Percentiles rank a stretch among this genome's conserved stretches.
Evolutionary conservation across 2,113 vertebrate species (phyloP).

Genomic region (Galeopterus variegatus): DNA sequence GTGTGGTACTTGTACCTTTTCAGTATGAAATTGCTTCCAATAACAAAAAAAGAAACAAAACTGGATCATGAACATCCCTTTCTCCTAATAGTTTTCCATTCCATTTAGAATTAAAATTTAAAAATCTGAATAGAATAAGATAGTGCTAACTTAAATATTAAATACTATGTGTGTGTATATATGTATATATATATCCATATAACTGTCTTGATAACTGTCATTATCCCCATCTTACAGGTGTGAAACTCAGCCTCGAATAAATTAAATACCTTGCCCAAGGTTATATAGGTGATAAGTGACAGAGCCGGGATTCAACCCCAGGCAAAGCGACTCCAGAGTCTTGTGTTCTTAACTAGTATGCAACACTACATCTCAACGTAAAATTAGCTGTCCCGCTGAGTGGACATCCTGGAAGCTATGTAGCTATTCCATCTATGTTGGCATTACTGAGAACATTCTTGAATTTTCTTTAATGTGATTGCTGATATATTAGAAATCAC

Average conservation of each 20-base stretch:
- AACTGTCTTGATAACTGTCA: not conserved
- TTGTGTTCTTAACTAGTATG: not conserved
- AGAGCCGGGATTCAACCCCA: not conserved
- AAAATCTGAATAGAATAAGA: not conserved
- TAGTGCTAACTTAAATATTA: not conserved
- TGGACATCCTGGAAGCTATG: not conserved
- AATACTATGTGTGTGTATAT: not conserved
- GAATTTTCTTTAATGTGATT: constrained; percentile 10
- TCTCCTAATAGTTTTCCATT: not conserved
- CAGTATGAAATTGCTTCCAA: not conserved
- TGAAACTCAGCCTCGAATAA: not conserved
- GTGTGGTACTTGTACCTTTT: not conserved
- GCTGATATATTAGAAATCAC: constrained; percentile 33
- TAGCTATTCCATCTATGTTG: not conserved
- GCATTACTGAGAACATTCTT: constrained; percentile 13
- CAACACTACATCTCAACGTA: not conserved
- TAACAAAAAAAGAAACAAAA: not conserved
- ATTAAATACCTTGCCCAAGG: not conserved
- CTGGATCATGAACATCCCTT: not conserved
- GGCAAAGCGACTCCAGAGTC: not conserved
- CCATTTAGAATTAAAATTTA: not conserved
- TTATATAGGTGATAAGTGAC: not conserved
- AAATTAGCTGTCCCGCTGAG: not conserved
- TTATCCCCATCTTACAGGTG: not conserved
- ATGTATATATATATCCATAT: not conserved